phyloP scores from a whole-genome alignment of 2,888 invertebrate genomes.

The Mesoligia furuncula region DNA sequence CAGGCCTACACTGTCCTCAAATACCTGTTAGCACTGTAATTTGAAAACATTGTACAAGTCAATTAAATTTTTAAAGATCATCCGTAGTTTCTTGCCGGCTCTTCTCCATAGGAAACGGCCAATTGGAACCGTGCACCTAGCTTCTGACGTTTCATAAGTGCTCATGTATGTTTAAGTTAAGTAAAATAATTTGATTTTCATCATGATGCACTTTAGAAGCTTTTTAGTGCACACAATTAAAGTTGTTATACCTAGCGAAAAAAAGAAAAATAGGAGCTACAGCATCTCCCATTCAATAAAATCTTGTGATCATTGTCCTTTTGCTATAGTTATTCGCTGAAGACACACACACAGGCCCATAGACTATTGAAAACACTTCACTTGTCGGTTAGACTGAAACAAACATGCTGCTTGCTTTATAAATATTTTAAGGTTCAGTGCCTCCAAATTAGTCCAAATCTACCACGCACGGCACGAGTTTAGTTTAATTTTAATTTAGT shows the following conservation, averaged over 20 bases:
- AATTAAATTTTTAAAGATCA: neutral
- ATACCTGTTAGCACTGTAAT: too few relatives aligned
- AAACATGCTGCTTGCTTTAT: slow-evolving; percentile 1
- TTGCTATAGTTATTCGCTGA: neutral
- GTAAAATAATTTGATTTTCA: neutral
- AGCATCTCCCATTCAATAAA: neutral
- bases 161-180: neutral
- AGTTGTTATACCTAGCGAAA: neutral
- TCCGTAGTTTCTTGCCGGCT: neutral
- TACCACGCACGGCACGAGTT: slow-evolving; percentile 7
- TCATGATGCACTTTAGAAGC: neutral
- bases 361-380: neutral
- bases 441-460: neutral
- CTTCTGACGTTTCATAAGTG: neutral
- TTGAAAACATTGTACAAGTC: neutral
- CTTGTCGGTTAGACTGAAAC: neutral
- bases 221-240: neutral
- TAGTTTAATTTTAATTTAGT: slow-evolving; percentile 22
- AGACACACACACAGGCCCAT: neutral
- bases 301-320: neutral
- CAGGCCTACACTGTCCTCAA: neutral
- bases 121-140: neutral
- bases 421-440: slow-evolving; percentile 22
- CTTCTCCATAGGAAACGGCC: neutral
- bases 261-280: neutral